These are phyloP conservation scores for Lichenostomus cassidix DNA, from an alignment of 2,113 vertebrate genomes.

Conservation along the genomic window DNA sequence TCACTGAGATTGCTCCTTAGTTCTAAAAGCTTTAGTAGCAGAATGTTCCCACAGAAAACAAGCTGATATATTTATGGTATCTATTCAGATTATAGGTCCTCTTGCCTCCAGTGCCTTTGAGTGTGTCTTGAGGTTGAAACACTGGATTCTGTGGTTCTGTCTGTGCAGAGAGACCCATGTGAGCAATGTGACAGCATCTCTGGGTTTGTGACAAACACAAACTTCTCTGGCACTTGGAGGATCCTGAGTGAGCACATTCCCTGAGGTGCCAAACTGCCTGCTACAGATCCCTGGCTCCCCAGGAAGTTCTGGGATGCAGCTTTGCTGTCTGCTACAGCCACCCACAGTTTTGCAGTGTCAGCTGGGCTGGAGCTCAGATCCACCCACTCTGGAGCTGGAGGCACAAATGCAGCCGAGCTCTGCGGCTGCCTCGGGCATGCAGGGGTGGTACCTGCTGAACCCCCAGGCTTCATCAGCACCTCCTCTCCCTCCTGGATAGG, in stretches of 20 bases:
- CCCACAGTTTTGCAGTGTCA: constrained; percentile 42
- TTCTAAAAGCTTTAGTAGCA: not conserved
- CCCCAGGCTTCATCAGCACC: not conserved
- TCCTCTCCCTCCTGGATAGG: not conserved
- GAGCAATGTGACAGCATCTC: not conserved
- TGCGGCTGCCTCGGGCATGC: not conserved
- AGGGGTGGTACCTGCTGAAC: not conserved
- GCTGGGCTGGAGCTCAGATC: constrained; percentile 46
- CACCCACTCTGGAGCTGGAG: not conserved
- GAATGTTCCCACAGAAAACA: not conserved
- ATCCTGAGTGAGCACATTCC: not conserved
- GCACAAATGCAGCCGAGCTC: not conserved
- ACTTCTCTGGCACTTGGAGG: not conserved
- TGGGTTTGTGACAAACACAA: not conserved
- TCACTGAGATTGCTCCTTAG: not conserved
- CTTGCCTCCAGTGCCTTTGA: not conserved
- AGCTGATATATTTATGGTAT: not conserved
- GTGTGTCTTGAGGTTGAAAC: not conserved
- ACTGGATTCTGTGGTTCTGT: not conserved
- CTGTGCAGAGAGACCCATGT: not conserved
- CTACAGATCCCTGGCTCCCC: not conserved
- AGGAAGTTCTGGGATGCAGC: not conserved
- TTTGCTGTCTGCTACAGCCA: constrained; percentile 36
- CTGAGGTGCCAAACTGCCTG: not conserved
- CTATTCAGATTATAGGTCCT: not conserved